A percentile compares a stretch with the other conserved stretches of the same genome.
phyloP scores from a whole-genome alignment of 2,888 invertebrate species.

The Phengaris alcon region DNA sequence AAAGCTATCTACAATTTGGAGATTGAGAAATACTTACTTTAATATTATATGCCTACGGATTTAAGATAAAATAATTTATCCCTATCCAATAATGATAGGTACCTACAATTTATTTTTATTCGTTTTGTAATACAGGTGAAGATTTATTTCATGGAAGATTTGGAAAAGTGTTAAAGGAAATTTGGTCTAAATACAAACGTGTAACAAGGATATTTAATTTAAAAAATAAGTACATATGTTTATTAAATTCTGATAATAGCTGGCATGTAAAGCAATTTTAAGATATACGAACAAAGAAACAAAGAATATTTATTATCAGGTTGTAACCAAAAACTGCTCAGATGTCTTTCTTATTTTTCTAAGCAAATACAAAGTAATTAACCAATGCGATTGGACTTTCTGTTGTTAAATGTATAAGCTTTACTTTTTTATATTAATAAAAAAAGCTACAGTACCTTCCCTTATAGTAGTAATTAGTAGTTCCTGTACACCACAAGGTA shows the following conservation, averaged over 20 bases:
- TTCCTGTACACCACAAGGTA: too few species aligned
- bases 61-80: too few species aligned
- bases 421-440: neutral
- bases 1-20: neutral
- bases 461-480: too few species aligned
- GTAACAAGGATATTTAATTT: neutral
- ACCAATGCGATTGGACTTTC: neutral
- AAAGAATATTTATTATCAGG: neutral
- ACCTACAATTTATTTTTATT: too few species aligned
- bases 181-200: too few species aligned
- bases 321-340: neutral
- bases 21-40: neutral
- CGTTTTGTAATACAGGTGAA: too few species aligned
- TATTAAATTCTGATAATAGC: neutral
- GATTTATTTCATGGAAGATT: too few species aligned
- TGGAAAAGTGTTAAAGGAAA: too few species aligned
- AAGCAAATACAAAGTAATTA: constrained; percentile 6
- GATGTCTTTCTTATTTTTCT: constrained; percentile 5
- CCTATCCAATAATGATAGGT: too few species aligned
- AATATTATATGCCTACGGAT: too few species aligned
- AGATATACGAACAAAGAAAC: neutral
- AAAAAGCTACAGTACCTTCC: too few species aligned
- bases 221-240: neutral
- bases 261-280: neutral
- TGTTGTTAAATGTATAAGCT: neutral